Evolutionary conservation across 2,888 invertebrate genomes (phyloP).

Genomic region (Phrixothrix hirtus): DNA sequence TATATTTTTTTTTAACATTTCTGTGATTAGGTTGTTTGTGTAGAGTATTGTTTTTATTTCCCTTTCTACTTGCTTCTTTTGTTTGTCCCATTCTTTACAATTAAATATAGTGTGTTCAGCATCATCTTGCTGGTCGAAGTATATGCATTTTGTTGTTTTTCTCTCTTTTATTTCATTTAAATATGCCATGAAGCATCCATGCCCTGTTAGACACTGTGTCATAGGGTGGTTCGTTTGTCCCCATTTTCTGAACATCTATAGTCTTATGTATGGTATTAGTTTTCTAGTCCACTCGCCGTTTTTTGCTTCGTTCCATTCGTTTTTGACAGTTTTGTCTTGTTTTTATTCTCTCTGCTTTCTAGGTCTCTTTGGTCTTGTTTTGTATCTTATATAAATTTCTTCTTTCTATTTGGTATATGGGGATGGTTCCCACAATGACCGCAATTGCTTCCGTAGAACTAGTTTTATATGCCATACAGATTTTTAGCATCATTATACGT

Average conservation of each 20-base stretch:
- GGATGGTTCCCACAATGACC: not conserved
- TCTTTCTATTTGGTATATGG: not conserved
- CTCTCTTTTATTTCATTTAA: not conserved
- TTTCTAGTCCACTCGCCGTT: no score
- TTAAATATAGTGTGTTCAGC: constrained; percentile 1
- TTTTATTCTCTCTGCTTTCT: not conserved
- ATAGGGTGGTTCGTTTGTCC: not conserved
- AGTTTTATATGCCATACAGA: not conserved
- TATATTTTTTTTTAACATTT: no score
- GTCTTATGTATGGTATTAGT: not conserved
- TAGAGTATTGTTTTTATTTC: not conserved
- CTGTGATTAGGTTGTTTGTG: no score
- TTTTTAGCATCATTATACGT: no score
- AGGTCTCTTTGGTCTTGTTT: not conserved
- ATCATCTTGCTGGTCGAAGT: no score
- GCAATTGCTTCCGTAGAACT: not conserved
- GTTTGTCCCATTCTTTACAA: not conserved
- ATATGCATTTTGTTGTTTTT: not conserved
- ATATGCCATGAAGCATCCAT: not conserved
- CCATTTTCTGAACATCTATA: not conserved
- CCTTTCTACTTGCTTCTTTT: not conserved
- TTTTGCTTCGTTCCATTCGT: not conserved
- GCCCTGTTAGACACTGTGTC: not conserved
- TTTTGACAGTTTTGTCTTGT: not conserved
- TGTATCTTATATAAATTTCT: not conserved